Evolutionary conservation across 2,797 vertebrate genomes (phyloP), one percentile per base, ranked within the genome.

Genomic region (Emys orbicularis): DNA sequence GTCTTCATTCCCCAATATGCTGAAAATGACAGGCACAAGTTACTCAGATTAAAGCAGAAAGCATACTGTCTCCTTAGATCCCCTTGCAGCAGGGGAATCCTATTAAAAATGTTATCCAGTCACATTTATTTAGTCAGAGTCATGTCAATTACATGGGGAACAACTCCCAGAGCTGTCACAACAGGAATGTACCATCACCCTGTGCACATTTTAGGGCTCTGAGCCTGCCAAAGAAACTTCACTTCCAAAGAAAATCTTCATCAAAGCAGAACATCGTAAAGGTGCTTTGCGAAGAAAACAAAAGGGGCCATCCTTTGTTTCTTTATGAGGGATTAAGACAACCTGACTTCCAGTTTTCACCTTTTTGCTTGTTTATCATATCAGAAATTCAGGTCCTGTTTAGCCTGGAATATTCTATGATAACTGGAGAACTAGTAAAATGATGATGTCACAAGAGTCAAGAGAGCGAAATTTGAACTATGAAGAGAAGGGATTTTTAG

Each of bases 1-100:
- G 0, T 99, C 99, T 98, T 99, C 99, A 12, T 99, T 99, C n/a
- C 99, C 99, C 83, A 99, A 98, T 86, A 99, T 98, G 95, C 99
- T 99, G 98, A 44, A 93, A 97, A 88, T 88, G 83, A 95, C 23
- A 89, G 25, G 34, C 1, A 13, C 13, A 3, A 5, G 5, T 8
- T 15, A 11, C 5, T 16, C 44, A 47, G 4, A 23, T 37, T 49
- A 10, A 54, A 2, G 13, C 47, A 47, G 27, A 29, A 56, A 12
- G 25, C 65, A 92, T 49, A 80, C 11, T 74, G 19, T 49, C 1
- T 53, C 34, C 53, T 56, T 84, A 41, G n/a, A 72, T 23, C 29
- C 44, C 56, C 13, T 27, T 21, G 27, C n/a, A 72, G 12, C n/a
- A 72, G n/a, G 11, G n/a, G 65, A 37, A 37, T 68, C n/a, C 65